Evolutionary conservation across 2,888 invertebrate species (phyloP).

Genomic region (Rhagonycha fulva): DNA sequence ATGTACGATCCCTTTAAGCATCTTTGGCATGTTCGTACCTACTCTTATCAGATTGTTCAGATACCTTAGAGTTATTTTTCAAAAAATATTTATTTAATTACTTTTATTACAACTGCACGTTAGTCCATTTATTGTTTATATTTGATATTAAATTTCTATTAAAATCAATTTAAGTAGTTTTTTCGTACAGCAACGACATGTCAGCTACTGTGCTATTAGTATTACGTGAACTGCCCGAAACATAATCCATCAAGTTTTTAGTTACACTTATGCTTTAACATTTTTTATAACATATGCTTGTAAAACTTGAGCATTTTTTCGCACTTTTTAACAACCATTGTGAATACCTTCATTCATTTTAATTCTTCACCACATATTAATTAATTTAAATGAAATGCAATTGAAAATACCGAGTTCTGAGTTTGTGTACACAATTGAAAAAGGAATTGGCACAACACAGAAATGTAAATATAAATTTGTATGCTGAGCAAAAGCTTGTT

Average conservation of each 20-base stretch:
- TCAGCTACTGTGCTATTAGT: constrained; percentile 4
- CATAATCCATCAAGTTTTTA: background rate
- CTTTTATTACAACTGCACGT: background rate
- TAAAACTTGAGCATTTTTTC: background rate
- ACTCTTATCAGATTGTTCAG: too few relatives aligned
- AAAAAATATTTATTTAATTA: too few relatives aligned
- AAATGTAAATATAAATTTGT: constrained; percentile 35
- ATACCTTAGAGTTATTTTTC: too few relatives aligned
- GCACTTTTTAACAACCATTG: background rate
- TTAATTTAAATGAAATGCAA: background rate
- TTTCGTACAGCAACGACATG: constrained; percentile 4
- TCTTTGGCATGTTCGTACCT: too few relatives aligned
- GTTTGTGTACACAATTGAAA: background rate
- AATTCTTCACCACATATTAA: background rate
- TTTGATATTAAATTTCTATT: background rate
- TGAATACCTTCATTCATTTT: background rate
- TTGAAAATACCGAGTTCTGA: background rate
- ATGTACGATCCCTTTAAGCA: too few relatives aligned
- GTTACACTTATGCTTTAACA: background rate
- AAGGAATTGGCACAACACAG: background rate
- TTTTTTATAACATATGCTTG: background rate
- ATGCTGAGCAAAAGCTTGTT: constrained; percentile 34
- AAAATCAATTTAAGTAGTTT: constrained; percentile 16
- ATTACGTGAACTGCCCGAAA: background rate
- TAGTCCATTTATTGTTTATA: background rate